phyloP scores from a whole-genome alignment of 2,888 invertebrate species.

The Trissolcus japonicus region DNA sequence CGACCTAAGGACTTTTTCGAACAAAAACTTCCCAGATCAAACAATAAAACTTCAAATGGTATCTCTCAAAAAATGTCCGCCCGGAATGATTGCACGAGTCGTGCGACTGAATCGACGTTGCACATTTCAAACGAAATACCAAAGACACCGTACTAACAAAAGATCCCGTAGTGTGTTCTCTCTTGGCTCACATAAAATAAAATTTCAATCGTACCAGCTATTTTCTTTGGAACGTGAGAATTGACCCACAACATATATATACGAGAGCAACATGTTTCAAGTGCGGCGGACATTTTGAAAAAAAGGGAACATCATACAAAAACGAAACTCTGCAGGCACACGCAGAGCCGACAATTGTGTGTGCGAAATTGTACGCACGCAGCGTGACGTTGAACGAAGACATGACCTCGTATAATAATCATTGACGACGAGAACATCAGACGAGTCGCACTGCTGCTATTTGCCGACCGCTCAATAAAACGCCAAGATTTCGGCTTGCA shows the following conservation, averaged over 20 bases:
- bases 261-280: too few species aligned
- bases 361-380: constrained; percentile 36
- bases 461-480: constrained; percentile 32
- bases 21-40: background rate
- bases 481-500: constrained; percentile 6
- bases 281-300: background rate
- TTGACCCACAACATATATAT: too few species aligned
- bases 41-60: too few species aligned
- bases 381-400: constrained; percentile 50
- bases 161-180: too few species aligned
- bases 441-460: constrained; percentile 31
- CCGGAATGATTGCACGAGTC: too few species aligned
- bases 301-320: background rate
- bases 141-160: background rate
- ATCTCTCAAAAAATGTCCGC: too few species aligned
- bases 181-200: too few species aligned
- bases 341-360: constrained; percentile 42
- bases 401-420: constrained; percentile 58
- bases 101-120: constrained; percentile 1
- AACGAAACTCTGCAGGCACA: constrained; percentile 24
- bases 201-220: too few species aligned
- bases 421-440: constrained; percentile 56
- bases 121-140: background rate
- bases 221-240: too few species aligned
- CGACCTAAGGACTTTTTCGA: too few species aligned